phyloP scores from a whole-genome alignment of 2,888 invertebrate genomes.

The Melanotus villosus region DNA sequence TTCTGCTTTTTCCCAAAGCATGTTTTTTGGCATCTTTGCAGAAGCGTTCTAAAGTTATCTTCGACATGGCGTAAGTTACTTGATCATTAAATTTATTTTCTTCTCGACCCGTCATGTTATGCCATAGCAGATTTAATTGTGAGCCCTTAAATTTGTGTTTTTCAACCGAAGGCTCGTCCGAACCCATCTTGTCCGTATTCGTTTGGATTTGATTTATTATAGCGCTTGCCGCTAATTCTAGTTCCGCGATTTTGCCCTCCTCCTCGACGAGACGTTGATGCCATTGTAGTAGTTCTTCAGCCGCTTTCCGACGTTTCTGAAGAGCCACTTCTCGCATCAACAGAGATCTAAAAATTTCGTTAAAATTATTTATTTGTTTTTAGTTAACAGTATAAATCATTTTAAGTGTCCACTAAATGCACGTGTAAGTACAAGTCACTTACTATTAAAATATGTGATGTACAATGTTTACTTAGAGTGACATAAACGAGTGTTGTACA shows the following conservation, averaged over 20 bases:
- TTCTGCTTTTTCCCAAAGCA: constrained; percentile 34
- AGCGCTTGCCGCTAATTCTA: constrained; percentile 67
- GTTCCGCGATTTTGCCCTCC: constrained; percentile 69
- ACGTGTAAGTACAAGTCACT: constrained; percentile 4
- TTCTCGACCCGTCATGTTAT: constrained; percentile 66
- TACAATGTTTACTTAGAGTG: constrained; percentile 45
- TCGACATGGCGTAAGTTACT: constrained; percentile 65
- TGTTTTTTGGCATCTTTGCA: constrained; percentile 66
- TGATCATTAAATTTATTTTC: constrained; percentile 65
- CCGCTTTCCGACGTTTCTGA: constrained; percentile 68
- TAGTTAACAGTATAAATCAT: too few relatives aligned
- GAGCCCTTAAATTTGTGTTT: constrained; percentile 60
- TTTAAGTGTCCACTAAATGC: not conserved
- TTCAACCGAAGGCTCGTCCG: constrained; percentile 12
- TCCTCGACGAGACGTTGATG: constrained; percentile 71
- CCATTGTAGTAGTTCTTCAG: constrained; percentile 71
- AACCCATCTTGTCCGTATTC: constrained; percentile 18
- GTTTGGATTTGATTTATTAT: constrained; percentile 59
- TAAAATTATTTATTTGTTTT: too few relatives aligned
- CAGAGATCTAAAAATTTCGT: constrained; percentile 61
- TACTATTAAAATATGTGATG: constrained; percentile 25
- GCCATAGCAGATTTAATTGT: constrained; percentile 69
- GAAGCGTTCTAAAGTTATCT: constrained; percentile 65
- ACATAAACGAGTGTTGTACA: constrained; percentile 49
- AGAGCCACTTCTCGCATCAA: constrained; percentile 69